Base-by-base conservation (phyloP, 2,888 invertebrate genomes). In the Tromatobia lineatoria region DNA sequence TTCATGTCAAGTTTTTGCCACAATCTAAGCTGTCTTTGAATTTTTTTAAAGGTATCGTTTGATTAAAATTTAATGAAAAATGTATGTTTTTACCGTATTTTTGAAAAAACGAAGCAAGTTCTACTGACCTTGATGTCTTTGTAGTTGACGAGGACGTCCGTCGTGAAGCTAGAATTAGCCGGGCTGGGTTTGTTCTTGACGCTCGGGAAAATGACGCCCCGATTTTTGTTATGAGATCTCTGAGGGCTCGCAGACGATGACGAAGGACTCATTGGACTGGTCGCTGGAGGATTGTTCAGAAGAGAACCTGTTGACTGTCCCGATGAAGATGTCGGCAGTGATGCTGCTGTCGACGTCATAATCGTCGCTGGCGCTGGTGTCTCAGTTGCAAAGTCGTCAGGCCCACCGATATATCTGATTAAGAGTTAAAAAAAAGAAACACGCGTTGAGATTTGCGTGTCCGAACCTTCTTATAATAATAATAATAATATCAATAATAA, bases 111-210 rank as follows among this genome's bases (percentile, higher is more conserved):
- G 10, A 52, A 18, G 20, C 18, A 52, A 52, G 1, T 61, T 64
- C 38, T 71, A 91, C 96, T 96, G 94, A 97, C 97, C 96, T 97
- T 97, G 88, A 98, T 96, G 93, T 98, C 97, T 94, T 97, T 97
- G 92, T 97, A 95, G 94, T 95, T 96, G 88, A 96, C 95, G 88
- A 97, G 95, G 90, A 96, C 95, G 91, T 98, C 98, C 11, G 96
- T 96, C 66, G 97, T 95, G 93, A 97, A 97, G 69, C 97, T 97
- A 87, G 97, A 96, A 94, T 98, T 98, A 78, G 97, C 96, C 83
- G 97, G 96, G 87, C 97, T 96, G 25, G 98, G 98, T 90, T 98
- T 98, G 94, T 98, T 98, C 94, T 98, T 98, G 73, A 98, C 97
- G 92, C 98, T 98, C 11, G 98, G 98, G 94, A 98, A 98, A 93